Percentiles rank a stretch among this genome's conserved stretches.
phyloP scores from a whole-genome alignment of 2,888 invertebrate species.

The Chalcosyrphus nemorum region DNA sequence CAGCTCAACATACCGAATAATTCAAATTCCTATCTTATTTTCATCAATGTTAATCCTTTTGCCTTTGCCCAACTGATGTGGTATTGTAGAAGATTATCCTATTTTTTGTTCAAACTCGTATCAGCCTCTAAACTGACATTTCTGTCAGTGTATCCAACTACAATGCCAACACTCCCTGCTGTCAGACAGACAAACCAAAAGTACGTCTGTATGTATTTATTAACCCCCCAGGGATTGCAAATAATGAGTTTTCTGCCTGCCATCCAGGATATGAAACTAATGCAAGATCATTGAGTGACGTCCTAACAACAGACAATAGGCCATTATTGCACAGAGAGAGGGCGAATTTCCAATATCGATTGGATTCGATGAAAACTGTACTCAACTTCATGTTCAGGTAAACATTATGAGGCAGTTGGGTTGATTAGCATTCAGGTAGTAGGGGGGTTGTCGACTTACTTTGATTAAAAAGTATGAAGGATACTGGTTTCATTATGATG shows the following conservation, averaged over 20 bases:
- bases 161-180: neutral
- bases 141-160: neutral
- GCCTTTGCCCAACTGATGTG: neutral
- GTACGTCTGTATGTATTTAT: too few species aligned
- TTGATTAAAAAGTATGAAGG: slow-evolving; percentile 16
- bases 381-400: neutral
- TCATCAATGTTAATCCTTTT: neutral
- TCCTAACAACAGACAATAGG: slow-evolving; percentile 3
- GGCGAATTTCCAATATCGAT: slow-evolving; percentile 10
- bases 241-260: slow-evolving; percentile 4
- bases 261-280: slow-evolving; percentile 1
- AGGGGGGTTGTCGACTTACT: neutral
- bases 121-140: neutral
- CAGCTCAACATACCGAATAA: neutral
- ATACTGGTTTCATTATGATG: slow-evolving; percentile 11
- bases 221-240: slow-evolving; percentile 1
- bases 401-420: neutral
- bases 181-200: too few species aligned
- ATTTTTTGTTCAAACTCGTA: neutral
- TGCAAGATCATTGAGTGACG: neutral
- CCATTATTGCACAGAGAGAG: neutral
- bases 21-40: neutral
- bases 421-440: neutral
- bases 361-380: slow-evolving; percentile 3
- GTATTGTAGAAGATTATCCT: neutral